Conservation (phyloP, 2,888 invertebrate species). For the Conchocele bisecta region DNA sequence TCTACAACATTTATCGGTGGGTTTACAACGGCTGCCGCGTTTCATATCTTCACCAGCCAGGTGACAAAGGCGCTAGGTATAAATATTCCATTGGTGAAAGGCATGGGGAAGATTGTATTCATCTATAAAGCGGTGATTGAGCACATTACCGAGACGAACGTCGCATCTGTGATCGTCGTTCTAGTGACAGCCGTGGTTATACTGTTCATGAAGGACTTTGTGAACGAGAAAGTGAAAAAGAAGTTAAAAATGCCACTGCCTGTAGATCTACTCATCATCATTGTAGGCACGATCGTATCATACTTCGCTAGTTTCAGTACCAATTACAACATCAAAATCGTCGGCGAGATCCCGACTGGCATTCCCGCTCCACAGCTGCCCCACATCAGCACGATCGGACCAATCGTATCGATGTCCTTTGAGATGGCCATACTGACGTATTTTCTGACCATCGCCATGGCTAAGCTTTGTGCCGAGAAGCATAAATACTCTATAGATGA, state of each 20-base stretch:
- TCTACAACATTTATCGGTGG: slow-evolving; percentile 72
- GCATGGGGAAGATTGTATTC: slow-evolving; percentile 79
- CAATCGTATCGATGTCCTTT: slow-evolving; percentile 58
- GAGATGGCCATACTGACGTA: slow-evolving; percentile 70
- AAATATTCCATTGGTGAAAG: slow-evolving; percentile 50
- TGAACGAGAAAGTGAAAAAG: slow-evolving; percentile 70
- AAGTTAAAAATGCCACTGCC: slow-evolving; percentile 77
- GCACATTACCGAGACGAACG: slow-evolving; percentile 86
- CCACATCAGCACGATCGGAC: slow-evolving; percentile 5
- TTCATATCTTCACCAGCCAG: slow-evolving; percentile 72
- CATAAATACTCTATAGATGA: slow-evolving; percentile 79
- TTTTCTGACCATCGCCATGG: slow-evolving; percentile 75
- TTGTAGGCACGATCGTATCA: slow-evolving; percentile 71
- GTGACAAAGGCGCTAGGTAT: slow-evolving; percentile 64
- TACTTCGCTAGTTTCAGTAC: slow-evolving; percentile 62
- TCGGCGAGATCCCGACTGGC: slow-evolving; percentile 72
- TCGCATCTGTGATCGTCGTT: slow-evolving; percentile 88
- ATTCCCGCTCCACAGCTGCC: slow-evolving; percentile 71
- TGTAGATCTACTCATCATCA: slow-evolving; percentile 76
- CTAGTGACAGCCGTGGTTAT: slow-evolving; percentile 86
- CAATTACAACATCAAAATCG: slow-evolving; percentile 57
- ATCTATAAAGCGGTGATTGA: slow-evolving; percentile 86
- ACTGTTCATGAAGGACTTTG: slow-evolving; percentile 83
- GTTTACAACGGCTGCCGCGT: slow-evolving; percentile 71
- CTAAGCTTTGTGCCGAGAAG: slow-evolving; percentile 80